Conservation (phyloP, 2,888 invertebrate genomes). For the Saturnia pavonia region DNA sequence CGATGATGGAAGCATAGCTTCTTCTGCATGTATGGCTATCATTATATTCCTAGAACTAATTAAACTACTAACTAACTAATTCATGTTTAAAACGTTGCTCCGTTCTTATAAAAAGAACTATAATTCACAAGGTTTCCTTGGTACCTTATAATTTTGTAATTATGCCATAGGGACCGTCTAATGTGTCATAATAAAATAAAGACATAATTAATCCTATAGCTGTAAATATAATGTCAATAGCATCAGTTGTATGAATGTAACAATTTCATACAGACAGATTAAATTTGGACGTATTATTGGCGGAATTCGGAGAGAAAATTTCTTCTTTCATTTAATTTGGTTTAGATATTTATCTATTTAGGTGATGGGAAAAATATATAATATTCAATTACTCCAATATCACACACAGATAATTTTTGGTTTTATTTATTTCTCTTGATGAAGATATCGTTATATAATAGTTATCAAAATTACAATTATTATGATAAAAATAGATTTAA, state of each 20-base stretch:
- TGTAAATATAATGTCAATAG: background rate
- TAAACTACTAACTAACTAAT: too few relatives aligned
- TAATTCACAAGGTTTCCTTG: background rate
- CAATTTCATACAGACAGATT: background rate
- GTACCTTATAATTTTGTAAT: background rate
- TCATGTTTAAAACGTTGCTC: too few relatives aligned
- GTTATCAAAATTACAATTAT: background rate
- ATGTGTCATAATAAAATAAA: background rate
- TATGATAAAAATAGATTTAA: slow-evolving; percentile 15
- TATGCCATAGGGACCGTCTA: background rate
- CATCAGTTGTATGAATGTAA: background rate
- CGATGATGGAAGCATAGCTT: background rate
- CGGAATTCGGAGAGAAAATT: background rate
- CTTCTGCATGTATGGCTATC: background rate
- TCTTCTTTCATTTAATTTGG: background rate
- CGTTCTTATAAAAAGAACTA: background rate
- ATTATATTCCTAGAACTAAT: background rate
- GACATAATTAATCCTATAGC: background rate
- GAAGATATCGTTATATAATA: too few relatives aligned
- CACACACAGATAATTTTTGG: background rate
- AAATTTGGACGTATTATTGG: background rate
- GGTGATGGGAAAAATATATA: background rate
- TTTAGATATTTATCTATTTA: background rate
- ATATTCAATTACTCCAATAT: background rate
- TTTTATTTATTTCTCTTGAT: too few relatives aligned